A percentile compares a stretch with the other conserved stretches of the same genome.
Evolutionary conservation across 2,888 invertebrate species (phyloP).

Genomic region (Protodeltote pygarga): DNA sequence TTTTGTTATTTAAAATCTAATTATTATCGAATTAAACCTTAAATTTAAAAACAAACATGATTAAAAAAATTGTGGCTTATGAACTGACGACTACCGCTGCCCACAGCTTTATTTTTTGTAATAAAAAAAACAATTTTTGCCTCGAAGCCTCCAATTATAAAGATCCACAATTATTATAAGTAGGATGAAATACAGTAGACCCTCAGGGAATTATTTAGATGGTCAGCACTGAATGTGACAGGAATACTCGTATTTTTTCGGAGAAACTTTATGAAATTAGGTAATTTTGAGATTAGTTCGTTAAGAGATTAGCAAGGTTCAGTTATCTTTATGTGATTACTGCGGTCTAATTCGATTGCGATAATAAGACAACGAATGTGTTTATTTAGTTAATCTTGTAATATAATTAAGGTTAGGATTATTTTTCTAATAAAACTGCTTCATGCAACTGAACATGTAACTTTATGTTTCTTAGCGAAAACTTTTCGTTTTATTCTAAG

Average conservation of each 20-base stretch:
- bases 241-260: constrained; percentile 29
- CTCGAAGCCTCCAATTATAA: constrained; percentile 39
- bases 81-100: too few relatives aligned
- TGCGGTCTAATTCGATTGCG: constrained; percentile 15
- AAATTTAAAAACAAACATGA: constrained; percentile 5
- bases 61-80: constrained; percentile 14
- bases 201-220: constrained; percentile 39
- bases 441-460: too few relatives aligned
- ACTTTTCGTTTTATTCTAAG: too few relatives aligned
- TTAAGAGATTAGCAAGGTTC: constrained; percentile 29
- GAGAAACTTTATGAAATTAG: constrained; percentile 39
- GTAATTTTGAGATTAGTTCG: constrained; percentile 37
- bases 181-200: constrained; percentile 42
- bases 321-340: constrained; percentile 4
- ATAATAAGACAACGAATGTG: constrained; percentile 7
- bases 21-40: too few relatives aligned
- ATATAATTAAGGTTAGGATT: too few relatives aligned
- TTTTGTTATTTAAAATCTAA: too few relatives aligned
- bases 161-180: constrained; percentile 42
- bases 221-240: constrained; percentile 35
- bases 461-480: too few relatives aligned
- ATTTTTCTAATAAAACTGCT: too few relatives aligned
- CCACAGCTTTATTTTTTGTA: constrained; percentile 15
- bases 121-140: constrained; percentile 36
- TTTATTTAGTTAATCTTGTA: neutral